phyloP scores from a whole-genome alignment of 2,113 vertebrate genomes.

The Callopanchax toddi region DNA sequence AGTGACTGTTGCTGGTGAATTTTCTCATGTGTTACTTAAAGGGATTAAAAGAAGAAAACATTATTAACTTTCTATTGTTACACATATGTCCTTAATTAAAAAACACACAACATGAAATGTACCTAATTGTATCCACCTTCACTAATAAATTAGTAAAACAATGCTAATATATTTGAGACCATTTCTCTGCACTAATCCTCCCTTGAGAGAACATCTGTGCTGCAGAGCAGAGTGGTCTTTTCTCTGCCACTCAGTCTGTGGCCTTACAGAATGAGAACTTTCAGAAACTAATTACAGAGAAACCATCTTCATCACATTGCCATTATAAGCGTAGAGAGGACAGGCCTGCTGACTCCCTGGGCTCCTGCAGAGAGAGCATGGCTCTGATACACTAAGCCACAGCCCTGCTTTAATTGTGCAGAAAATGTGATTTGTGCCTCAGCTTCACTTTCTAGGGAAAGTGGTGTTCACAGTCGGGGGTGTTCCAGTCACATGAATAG shows the following conservation, averaged over 20 bases:
- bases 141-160: neutral
- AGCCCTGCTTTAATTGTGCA: constrained; percentile 84
- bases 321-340: constrained; percentile 73
- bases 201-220: constrained; percentile 47
- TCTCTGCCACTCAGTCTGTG: constrained; percentile 54
- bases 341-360: constrained; percentile 71
- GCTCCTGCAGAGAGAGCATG: constrained; percentile 68
- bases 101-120: neutral
- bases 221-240: constrained; percentile 68
- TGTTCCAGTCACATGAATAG: constrained; percentile 77
- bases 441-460: constrained; percentile 80
- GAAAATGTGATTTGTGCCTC: constrained; percentile 86
- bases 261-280: constrained; percentile 76
- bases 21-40: constrained; percentile 2
- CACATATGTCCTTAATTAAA: neutral
- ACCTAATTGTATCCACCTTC: too few species aligned
- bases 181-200: constrained; percentile 23
- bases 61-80: too few species aligned
- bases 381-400: constrained; percentile 78
- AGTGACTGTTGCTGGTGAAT: neutral
- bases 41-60: neutral
- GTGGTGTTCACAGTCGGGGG: constrained; percentile 75
- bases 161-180: neutral
- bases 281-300: constrained; percentile 82
- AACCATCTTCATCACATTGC: constrained; percentile 83